Evolutionary conservation across 2,113 vertebrate species (phyloP).

Genomic region (Leptosomus discolor): DNA sequence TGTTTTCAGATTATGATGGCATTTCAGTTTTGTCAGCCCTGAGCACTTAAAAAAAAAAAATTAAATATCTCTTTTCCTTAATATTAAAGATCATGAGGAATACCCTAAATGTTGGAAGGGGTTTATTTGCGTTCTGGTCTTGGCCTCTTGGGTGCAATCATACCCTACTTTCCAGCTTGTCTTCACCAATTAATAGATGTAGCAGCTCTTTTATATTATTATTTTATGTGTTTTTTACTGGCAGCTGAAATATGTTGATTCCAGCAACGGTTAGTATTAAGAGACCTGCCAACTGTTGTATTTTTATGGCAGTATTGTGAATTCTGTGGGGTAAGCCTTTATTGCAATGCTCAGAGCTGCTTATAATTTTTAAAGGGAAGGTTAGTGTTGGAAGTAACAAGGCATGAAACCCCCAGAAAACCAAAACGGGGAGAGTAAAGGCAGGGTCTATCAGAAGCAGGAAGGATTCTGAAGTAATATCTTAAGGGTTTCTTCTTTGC

Average conservation of each 20-base stretch:
- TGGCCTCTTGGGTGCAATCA: not conserved
- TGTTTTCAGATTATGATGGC: not conserved
- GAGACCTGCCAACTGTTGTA: not conserved
- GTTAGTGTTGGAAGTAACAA: not conserved
- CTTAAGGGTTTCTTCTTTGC: not conserved
- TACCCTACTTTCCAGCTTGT: not conserved
- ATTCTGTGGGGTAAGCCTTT: not conserved
- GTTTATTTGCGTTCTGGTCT: not conserved
- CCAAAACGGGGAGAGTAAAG: not conserved
- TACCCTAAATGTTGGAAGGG: not conserved
- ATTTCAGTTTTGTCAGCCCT: not conserved
- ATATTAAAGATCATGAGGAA: not conserved
- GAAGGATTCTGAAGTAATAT: not conserved
- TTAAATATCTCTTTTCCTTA: not conserved
- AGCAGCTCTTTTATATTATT: not conserved
- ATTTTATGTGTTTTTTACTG: not conserved
- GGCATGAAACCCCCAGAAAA: not conserved
- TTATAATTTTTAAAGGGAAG: not conserved
- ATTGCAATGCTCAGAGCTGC: not conserved
- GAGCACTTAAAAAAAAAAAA: not conserved
- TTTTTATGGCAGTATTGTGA: not conserved
- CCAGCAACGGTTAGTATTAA: not conserved
- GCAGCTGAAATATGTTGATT: not conserved
- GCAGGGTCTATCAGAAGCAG: not conserved
- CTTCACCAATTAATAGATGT: not conserved